Percentiles rank a stretch among this genome's conserved stretches.
Conservation (phyloP, 2,113 vertebrate species). For the Chrysochloris asiatica region DNA sequence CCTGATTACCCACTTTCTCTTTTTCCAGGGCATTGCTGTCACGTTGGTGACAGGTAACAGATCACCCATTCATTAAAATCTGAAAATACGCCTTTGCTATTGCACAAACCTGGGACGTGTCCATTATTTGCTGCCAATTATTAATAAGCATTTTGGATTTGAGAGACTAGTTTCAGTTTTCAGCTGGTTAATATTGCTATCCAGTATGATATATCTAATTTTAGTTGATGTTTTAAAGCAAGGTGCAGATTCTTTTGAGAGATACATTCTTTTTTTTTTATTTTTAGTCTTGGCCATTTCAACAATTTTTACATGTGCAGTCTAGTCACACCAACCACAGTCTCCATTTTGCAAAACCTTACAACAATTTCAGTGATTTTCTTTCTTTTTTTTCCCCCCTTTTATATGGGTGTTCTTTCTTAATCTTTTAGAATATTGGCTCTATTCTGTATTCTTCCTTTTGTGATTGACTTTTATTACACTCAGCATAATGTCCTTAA, state of each 20-base stretch:
- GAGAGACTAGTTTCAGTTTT: background rate
- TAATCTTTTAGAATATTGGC: too few relatives aligned
- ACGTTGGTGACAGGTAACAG: background rate
- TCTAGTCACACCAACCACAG: too few relatives aligned
- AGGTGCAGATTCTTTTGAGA: background rate
- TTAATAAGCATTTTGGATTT: constrained; percentile 19
- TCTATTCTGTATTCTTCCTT: too few relatives aligned
- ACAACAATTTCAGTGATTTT: too few relatives aligned
- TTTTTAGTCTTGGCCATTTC: too few relatives aligned
- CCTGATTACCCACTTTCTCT: background rate
- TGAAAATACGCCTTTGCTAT: background rate
- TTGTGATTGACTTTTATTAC: too few relatives aligned
- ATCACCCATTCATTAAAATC: background rate
- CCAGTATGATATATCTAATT: background rate
- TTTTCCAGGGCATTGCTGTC: background rate
- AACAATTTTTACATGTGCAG: too few relatives aligned
- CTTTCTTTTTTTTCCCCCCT: too few relatives aligned
- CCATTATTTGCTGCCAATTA: constrained; percentile 34
- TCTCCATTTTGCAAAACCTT: too few relatives aligned
- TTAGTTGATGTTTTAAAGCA: background rate
- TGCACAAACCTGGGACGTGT: background rate
- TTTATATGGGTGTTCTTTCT: too few relatives aligned
- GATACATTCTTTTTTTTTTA: background rate
- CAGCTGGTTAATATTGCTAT: background rate
- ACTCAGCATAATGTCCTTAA: too few relatives aligned